Conservation (phyloP, 2,888 invertebrate genomes). For the Smittia sp. region DNA sequence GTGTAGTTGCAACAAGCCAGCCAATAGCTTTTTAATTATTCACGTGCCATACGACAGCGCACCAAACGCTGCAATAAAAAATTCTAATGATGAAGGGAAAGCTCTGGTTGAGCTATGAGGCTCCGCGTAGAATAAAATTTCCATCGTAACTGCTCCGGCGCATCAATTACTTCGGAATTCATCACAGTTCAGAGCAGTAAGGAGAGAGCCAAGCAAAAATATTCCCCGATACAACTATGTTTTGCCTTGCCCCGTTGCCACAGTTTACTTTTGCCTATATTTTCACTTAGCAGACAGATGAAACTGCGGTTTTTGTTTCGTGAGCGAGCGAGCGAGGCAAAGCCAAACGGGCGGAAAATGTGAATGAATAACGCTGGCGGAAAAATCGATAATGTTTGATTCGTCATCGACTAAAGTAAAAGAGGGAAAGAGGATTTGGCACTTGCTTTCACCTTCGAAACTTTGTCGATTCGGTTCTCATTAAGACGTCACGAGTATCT, state of each 20-base stretch:
- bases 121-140: background rate
- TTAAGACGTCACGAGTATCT: too few species aligned
- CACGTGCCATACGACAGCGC: too few species aligned
- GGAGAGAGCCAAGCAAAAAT: background rate
- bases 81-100: too few species aligned
- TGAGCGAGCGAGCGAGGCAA: background rate
- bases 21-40: too few species aligned
- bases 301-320: background rate
- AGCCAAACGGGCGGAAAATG: background rate
- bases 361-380: constrained; percentile 13
- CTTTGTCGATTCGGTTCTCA: too few species aligned
- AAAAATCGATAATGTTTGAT: constrained; percentile 30
- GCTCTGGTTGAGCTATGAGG: too few species aligned
- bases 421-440: background rate
- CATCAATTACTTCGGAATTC: background rate
- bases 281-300: background rate
- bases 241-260: background rate
- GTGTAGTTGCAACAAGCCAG: too few species aligned
- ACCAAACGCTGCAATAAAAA: too few species aligned
- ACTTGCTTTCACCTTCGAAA: too few species aligned
- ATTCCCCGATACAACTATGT: background rate
- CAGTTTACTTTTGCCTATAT: background rate
- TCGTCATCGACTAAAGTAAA: constrained; percentile 26
- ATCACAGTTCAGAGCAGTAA: background rate
- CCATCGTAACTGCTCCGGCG: background rate